These are phyloP conservation scores for Saguinus imperator DNA, from an alignment of 2,113 vertebrate species.

Conservation along the genomic window DNA sequence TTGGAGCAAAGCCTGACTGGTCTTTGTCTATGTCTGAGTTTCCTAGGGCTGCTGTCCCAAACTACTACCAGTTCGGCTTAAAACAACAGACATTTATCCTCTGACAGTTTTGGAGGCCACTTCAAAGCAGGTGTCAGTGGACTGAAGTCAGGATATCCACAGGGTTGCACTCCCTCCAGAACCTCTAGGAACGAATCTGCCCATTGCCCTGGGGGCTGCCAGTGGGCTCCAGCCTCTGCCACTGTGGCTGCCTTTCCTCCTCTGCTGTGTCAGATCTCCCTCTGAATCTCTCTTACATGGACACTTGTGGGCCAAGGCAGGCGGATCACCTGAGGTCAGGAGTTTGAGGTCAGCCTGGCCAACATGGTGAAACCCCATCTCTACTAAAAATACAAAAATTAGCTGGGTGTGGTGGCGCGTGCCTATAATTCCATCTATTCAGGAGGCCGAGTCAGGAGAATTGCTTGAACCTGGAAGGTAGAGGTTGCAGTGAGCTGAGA, in stretches of 20 bases:
- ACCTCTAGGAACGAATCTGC: rapidly evolving
- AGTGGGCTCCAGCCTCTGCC: neutral
- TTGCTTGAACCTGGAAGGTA: too few species aligned
- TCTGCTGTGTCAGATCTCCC: neutral
- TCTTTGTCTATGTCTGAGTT: neutral
- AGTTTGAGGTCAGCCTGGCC: too few species aligned
- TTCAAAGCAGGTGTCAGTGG: neutral
- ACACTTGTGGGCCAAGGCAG: too few species aligned
- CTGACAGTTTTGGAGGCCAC: neutral
- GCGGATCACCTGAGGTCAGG: too few species aligned
- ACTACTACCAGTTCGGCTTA: neutral
- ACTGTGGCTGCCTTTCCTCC: rapidly evolving
- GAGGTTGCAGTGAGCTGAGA: too few species aligned
- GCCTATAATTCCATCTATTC: too few species aligned
- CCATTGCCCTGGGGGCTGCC: neutral
- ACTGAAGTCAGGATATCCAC: too few species aligned
- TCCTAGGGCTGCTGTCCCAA: neutral
- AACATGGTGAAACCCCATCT: too few species aligned
- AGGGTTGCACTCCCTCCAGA: neutral
- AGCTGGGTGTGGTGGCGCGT: too few species aligned
- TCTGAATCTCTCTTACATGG: neutral
- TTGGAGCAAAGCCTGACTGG: neutral
- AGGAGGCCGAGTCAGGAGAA: too few species aligned
- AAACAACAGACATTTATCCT: neutral
- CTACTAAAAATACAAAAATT: too few species aligned